Evolutionary conservation across 2,888 invertebrate genomes (phyloP).

Genomic region (Sacculina carcini): DNA sequence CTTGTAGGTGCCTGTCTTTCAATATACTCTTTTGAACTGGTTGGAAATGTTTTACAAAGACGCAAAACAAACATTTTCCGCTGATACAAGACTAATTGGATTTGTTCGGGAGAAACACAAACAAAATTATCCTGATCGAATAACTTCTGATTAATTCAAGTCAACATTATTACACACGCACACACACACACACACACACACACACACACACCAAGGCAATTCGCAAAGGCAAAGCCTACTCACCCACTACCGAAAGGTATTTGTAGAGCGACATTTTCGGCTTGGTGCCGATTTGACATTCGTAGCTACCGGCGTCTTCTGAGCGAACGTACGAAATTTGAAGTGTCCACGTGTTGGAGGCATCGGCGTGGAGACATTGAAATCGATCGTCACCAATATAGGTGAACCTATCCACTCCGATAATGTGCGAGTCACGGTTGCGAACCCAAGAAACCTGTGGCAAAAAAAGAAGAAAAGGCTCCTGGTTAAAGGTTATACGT

Average conservation of each 20-base stretch:
- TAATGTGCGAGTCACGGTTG: slow-evolving; percentile 16
- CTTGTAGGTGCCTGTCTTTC: no score
- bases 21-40: no score
- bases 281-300: slow-evolving; percentile 19
- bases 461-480: not conserved
- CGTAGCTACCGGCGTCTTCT: slow-evolving; percentile 17
- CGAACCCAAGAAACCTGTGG: slow-evolving; percentile 16
- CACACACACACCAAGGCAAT: no score
- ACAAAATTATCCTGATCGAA: no score
- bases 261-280: slow-evolving; percentile 17
- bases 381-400: slow-evolving; percentile 80
- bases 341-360: slow-evolving; percentile 66
- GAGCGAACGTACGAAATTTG: slow-evolving; percentile 29
- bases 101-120: no score
- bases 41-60: no score
- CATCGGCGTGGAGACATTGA: slow-evolving; percentile 56
- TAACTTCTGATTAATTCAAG: no score
- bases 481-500: no score
- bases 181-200: no score
- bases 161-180: no score
- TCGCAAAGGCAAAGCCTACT: slow-evolving; percentile 8
- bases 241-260: slow-evolving; percentile 16
- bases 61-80: no score
- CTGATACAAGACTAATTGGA: no score
- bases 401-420: slow-evolving; percentile 24